Evolutionary conservation across 1,140 invertebrate species (phyloP), one percentile per base, ranked within the genome.

Genomic region (Gryllus bimaculatus): DNA sequence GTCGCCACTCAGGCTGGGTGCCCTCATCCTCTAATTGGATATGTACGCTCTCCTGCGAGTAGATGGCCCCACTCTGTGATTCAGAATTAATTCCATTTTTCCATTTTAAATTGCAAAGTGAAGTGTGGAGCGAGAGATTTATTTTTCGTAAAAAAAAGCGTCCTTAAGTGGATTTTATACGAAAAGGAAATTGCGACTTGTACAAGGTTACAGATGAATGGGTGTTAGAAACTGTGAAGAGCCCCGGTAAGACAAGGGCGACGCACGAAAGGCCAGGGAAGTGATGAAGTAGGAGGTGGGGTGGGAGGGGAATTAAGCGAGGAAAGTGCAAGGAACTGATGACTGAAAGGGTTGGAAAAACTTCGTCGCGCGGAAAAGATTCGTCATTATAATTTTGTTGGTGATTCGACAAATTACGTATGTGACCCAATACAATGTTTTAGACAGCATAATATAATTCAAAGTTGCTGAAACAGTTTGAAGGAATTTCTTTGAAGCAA

Each of bases 101-200:
- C 54, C 54, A 66, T 66, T 66, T 66, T 66, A 66, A 66, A 66
- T 66, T 66, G 54, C 54, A 66, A 66, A 66, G 54, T 66, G 54
- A 66, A 66, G 54, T 66, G 54, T 66, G 54, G 10, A 66, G 54
- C 54, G 18, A 66, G 54, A 66, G 54, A 66, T 66, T 66, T 66
- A 66, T 66, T 66, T 66, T 66, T 13, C 54, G 10, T 18, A 13
- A 13, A 66, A 54, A 54, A 66, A 66, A 66, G 54, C 54, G 54
- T 66, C 18, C 54, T 66, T 66, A 66, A 66, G 54, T 66, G 54
- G 54, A 66, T 66, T 66, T 66, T 66, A 66, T 66, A 66, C 54
- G 54, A 66, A 66, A 66, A 18, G 54, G 54, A 66, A 66, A 66
- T 66, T 66, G 54, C 54, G 7, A 1, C 54, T 66, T 66, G 54